phyloP scores from a whole-genome alignment of 2,888 invertebrate genomes.

The Aethes cnicana region DNA sequence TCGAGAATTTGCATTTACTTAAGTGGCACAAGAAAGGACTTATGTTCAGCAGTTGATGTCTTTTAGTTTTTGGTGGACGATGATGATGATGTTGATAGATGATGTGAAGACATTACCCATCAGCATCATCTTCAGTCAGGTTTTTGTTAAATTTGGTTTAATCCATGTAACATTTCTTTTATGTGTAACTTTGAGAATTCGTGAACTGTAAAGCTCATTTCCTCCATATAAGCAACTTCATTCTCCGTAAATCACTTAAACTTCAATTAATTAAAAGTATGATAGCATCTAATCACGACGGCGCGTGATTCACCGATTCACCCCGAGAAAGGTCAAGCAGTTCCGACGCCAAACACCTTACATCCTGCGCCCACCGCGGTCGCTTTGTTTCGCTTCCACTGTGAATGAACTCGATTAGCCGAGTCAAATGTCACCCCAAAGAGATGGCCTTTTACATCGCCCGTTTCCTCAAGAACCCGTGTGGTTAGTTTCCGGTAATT shows the following conservation, averaged over 20 bases:
- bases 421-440: constrained; percentile 78
- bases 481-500: constrained; percentile 73
- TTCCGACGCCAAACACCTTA: constrained; percentile 52
- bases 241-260: constrained; percentile 7
- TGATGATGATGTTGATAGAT: too few relatives aligned
- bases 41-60: too few relatives aligned
- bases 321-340: constrained; percentile 48
- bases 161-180: too few relatives aligned
- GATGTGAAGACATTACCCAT: too few relatives aligned
- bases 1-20: too few relatives aligned
- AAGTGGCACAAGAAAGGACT: too few relatives aligned
- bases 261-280: constrained; percentile 17
- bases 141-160: too few relatives aligned
- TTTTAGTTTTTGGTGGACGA: too few relatives aligned
- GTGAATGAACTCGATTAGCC: constrained; percentile 70
- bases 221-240: constrained; percentile 3
- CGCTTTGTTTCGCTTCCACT: constrained; percentile 69
- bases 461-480: constrained; percentile 64
- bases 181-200: too few relatives aligned
- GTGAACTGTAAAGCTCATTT: too few relatives aligned
- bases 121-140: too few relatives aligned
- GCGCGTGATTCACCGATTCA: constrained; percentile 35
- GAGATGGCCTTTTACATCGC: constrained; percentile 54
- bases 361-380: constrained; percentile 69
- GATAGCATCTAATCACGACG: constrained; percentile 30